Percentiles rank a stretch among this genome's conserved stretches.
These are phyloP conservation scores for Melanotaenia boesemani DNA, from an alignment of 2,797 vertebrate genomes.

Conservation along the genomic window DNA sequence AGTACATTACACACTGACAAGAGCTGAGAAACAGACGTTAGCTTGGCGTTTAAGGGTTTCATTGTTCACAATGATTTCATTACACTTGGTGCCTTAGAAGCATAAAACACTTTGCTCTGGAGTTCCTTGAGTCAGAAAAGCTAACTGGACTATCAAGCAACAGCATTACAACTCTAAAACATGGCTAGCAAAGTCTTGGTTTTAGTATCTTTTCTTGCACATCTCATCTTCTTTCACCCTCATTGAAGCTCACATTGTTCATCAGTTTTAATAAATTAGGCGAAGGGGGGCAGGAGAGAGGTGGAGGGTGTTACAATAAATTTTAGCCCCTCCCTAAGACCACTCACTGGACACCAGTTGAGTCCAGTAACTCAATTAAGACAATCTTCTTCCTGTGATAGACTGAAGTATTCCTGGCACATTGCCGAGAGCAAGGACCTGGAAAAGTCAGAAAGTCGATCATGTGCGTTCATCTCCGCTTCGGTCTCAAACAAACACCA, in stretches of 20 bases:
- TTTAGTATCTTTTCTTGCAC: conserved; percentile 39
- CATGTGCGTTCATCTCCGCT: conserved; percentile 66
- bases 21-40: neutral
- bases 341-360: conserved; percentile 37
- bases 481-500: conserved; percentile 63
- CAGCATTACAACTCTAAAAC: conserved; percentile 13
- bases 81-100: neutral
- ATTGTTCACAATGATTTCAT: neutral
- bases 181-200: conserved; percentile 24
- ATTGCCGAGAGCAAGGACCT: conserved; percentile 55
- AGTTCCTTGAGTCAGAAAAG: conserved; percentile 32
- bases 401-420: conserved; percentile 51
- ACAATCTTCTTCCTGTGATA: conserved; percentile 47
- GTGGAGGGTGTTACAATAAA: conserved; percentile 11
- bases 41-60: neutral
- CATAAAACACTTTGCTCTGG: conserved; percentile 14
- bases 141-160: conserved; percentile 41
- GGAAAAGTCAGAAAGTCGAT: conserved; percentile 70
- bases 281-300: neutral
- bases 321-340: conserved; percentile 48
- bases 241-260: conserved; percentile 47
- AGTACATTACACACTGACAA: neutral
- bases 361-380: conserved; percentile 74
- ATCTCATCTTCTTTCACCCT: conserved; percentile 30
- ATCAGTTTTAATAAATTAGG: conserved; percentile 57